These are phyloP conservation scores for Entomobrya multifasciata DNA, from an alignment of 2,888 invertebrate genomes.

Conservation along the genomic window DNA sequence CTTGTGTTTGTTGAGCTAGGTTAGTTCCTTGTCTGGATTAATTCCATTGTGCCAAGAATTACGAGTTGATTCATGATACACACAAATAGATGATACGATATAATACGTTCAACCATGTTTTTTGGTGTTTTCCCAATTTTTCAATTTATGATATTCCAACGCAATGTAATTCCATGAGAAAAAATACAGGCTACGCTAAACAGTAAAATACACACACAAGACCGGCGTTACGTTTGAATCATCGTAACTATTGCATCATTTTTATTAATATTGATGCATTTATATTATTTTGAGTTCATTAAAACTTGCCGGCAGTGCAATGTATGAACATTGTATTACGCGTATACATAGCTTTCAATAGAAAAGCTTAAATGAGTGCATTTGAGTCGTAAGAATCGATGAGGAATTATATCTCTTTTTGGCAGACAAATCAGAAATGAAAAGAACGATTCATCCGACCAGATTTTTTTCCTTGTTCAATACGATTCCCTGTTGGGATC, in stretches of 20 bases:
- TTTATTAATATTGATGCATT: background rate
- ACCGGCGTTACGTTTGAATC: background rate
- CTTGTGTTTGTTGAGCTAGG: constrained; percentile 52
- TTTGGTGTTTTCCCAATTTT: background rate
- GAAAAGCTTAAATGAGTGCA: constrained; percentile 46
- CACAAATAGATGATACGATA: background rate
- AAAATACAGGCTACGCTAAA: background rate
- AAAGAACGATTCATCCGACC: constrained; percentile 61
- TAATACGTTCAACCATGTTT: no score
- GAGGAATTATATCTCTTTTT: constrained; percentile 75
- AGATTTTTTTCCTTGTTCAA: constrained; percentile 76
- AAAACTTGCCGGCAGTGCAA: constrained; percentile 47
- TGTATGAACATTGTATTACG: no score
- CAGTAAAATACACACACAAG: constrained; percentile 29
- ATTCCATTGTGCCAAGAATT: constrained; percentile 44
- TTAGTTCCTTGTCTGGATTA: constrained; percentile 69
- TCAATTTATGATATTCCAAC: constrained; percentile 22
- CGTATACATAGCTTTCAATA: no score
- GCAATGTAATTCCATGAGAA: background rate
- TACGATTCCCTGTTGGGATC: constrained; percentile 76
- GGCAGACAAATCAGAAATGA: constrained; percentile 78
- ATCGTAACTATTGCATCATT: constrained; percentile 21
- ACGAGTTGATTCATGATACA: constrained; percentile 34
- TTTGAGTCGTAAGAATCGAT: constrained; percentile 47
- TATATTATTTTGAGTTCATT: constrained; percentile 52